Evolutionary conservation across 2,113 vertebrate genomes (phyloP).

Genomic region (Tachycineta bicolor): DNA sequence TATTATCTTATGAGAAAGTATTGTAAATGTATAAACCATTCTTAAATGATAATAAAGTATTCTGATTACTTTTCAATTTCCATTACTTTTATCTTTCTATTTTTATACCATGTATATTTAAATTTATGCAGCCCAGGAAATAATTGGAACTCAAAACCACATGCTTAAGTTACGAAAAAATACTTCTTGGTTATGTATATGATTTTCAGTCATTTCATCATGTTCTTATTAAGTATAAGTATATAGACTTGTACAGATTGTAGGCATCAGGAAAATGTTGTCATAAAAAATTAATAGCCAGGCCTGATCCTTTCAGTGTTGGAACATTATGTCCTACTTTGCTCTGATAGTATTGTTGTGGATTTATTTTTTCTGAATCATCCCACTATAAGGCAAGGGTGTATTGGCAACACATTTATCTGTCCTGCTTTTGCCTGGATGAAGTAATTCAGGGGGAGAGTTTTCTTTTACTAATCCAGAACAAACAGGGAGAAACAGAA

Average conservation of each 20-base stretch:
- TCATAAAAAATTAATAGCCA: neutral
- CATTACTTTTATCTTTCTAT: neutral
- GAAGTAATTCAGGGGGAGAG: neutral
- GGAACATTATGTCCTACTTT: constrained; percentile 27
- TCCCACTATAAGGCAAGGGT: neutral
- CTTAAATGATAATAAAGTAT: neutral
- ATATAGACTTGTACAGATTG: neutral
- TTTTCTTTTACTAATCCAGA: neutral
- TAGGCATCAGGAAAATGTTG: neutral
- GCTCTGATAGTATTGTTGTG: neutral
- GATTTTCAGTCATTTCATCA: neutral
- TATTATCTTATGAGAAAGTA: neutral
- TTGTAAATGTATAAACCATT: neutral
- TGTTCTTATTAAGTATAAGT: neutral
- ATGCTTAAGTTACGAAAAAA: neutral
- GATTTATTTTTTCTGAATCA: neutral
- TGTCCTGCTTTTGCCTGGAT: neutral
- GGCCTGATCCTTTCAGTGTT: neutral
- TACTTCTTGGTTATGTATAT: neutral
- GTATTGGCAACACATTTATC: neutral
- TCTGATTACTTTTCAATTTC: neutral
- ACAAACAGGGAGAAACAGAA: neutral
- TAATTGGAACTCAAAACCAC: neutral
- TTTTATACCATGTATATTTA: neutral
- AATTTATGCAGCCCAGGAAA: neutral